A percentile compares a stretch with the other conserved stretches of the same genome.
Evolutionary conservation across 2,888 invertebrate genomes (phyloP).

Genomic region (Synergus itoensis): DNA sequence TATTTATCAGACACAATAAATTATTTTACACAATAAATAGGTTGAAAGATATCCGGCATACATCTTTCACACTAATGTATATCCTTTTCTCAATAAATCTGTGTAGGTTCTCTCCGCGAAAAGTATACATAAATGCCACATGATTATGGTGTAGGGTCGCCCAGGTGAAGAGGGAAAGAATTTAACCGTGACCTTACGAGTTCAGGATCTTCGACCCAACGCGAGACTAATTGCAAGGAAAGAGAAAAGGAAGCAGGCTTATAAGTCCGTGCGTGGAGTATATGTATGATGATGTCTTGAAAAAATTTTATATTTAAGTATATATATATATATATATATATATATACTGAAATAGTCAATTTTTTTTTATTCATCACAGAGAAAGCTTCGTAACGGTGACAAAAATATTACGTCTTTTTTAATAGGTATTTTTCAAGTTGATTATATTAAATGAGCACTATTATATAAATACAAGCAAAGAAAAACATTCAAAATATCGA

Average conservation of each 20-base stretch:
- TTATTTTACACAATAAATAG: neutral
- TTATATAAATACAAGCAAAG: no score
- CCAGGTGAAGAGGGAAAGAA: constrained; percentile 50
- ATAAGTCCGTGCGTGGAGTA: constrained; percentile 4
- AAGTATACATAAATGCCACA: constrained; percentile 1
- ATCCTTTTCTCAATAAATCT: constrained; percentile 7
- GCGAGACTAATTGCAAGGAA: constrained; percentile 54
- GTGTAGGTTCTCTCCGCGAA: neutral
- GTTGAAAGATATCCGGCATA: neutral
- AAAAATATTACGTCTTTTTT: no score
- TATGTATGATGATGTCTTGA: neutral
- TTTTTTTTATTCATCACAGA: neutral
- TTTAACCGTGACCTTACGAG: constrained; percentile 51
- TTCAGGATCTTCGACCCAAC: constrained; percentile 55
- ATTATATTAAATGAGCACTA: no score
- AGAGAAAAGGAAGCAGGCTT: constrained; percentile 53
- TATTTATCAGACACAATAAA: no score
- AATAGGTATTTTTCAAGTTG: no score
- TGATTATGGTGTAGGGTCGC: neutral
- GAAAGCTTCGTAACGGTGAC: no score
- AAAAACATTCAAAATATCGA: no score
- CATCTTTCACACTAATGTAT: neutral
- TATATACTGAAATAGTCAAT: neutral
- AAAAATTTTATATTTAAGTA: neutral
- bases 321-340: neutral